A percentile compares a stretch with the other conserved stretches of the same genome.
Conservation (phyloP, 2,888 invertebrate species). For the Orthosia gothica region DNA sequence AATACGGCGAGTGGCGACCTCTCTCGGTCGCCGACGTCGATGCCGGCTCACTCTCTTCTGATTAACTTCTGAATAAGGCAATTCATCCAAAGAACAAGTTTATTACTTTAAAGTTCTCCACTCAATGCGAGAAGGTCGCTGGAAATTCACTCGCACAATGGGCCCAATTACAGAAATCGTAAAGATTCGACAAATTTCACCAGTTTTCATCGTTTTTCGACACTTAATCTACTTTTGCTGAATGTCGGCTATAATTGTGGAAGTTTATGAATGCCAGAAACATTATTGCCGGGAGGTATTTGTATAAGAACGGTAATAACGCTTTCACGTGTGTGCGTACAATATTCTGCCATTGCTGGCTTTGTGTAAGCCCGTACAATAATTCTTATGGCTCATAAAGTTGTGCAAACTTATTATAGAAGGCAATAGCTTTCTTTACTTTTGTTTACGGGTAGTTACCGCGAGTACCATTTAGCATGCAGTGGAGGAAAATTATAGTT, state of each 20-base stretch:
- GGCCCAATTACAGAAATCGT: constrained; percentile 84
- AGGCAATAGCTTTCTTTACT: constrained; percentile 62
- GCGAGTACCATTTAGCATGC: constrained; percentile 52
- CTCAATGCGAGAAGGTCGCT: constrained; percentile 79
- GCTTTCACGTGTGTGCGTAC: constrained; percentile 52
- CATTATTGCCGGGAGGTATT: constrained; percentile 57
- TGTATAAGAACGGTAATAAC: constrained; percentile 59
- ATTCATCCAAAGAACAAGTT: constrained; percentile 87
- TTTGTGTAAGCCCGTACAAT: constrained; percentile 62
- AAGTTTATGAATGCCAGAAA: constrained; percentile 69
- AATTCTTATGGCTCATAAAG: constrained; percentile 63
- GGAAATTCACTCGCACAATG: constrained; percentile 81
- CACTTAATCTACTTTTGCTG: constrained; percentile 71
- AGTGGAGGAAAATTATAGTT: constrained; percentile 53
- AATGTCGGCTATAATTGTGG: constrained; percentile 68
- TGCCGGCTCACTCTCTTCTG: constrained; percentile 73
- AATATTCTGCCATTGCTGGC: constrained; percentile 47
- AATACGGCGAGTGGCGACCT: constrained; percentile 35
- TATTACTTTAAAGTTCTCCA: constrained; percentile 84
- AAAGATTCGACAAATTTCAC: constrained; percentile 76
- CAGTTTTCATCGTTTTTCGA: constrained; percentile 75
- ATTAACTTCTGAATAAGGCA: constrained; percentile 86
- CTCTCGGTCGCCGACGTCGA: constrained; percentile 22
- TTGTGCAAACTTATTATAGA: constrained; percentile 63
- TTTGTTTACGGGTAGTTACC: constrained; percentile 54